Percentiles rank a stretch among this genome's conserved stretches.
These are phyloP conservation scores for Hozukius guyotensis DNA, from an alignment of 2,797 vertebrate genomes.

Conservation along the genomic window DNA sequence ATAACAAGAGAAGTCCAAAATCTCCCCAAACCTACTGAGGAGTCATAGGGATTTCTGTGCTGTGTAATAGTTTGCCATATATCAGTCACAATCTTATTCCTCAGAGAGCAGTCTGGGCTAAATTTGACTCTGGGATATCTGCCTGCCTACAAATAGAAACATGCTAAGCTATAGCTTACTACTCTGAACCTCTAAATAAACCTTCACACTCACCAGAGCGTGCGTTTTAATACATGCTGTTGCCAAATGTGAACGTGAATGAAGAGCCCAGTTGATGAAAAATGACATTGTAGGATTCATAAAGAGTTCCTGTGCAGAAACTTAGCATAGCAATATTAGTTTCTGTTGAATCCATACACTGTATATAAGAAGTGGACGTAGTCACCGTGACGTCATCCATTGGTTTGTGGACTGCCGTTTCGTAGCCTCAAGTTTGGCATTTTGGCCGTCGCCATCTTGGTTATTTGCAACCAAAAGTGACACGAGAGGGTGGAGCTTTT, in stretches of 20 bases:
- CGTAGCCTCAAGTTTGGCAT: too few species aligned
- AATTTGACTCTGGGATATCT: slow-evolving; percentile 53
- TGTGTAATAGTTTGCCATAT: slow-evolving; percentile 10
- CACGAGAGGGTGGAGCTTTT: too few species aligned
- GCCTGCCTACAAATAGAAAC: slow-evolving; percentile 50
- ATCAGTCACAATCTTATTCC: slow-evolving; percentile 23
- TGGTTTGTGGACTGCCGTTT: too few species aligned
- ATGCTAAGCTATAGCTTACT: slow-evolving; percentile 42
- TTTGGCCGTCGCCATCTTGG: accelerated
- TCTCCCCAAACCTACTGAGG: neutral
- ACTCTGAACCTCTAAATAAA: slow-evolving; percentile 44
- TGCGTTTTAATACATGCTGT: slow-evolving; percentile 6
- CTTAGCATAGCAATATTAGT: neutral
- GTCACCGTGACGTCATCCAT: too few species aligned
- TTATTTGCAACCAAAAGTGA: too few species aligned
- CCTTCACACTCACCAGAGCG: neutral
- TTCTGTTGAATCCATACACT: too few species aligned
- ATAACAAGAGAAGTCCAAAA: slow-evolving; percentile 10
- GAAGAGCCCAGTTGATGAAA: neutral
- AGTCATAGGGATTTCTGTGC: neutral
- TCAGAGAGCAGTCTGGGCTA: slow-evolving; percentile 31
- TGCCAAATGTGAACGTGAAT: neutral
- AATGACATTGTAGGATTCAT: neutral
- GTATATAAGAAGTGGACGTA: too few species aligned
- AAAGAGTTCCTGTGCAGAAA: neutral